Percentiles rank a stretch among this genome's conserved stretches.
Conservation (phyloP, 1,140 invertebrate species). For the Oncopodura yosiiana region DNA sequence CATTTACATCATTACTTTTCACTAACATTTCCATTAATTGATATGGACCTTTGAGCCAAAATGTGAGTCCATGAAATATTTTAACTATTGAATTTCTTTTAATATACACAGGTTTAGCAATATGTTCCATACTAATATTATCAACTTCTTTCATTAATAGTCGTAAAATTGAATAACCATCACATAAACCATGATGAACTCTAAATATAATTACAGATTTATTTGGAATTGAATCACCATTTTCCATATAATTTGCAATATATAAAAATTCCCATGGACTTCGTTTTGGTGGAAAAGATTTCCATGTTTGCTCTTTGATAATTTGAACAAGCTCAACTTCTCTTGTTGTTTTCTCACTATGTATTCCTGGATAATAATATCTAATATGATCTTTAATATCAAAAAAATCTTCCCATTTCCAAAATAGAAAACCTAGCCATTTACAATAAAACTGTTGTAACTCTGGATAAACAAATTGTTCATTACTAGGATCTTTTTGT, state of each 20-base stretch:
- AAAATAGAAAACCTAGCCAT: slow-evolving; percentile 29
- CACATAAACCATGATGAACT: slow-evolving; percentile 22
- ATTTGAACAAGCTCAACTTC: slow-evolving; percentile 1
- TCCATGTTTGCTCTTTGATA: slow-evolving; percentile 10
- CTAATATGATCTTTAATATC: slow-evolving; percentile 14
- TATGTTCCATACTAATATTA: slow-evolving; percentile 6
- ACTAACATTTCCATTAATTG: slow-evolving; percentile 18
- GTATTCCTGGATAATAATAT: slow-evolving; percentile 3
- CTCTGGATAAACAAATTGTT: slow-evolving; percentile 16
- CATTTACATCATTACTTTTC: slow-evolving; percentile 14
- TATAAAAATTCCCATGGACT: slow-evolving; percentile 27
- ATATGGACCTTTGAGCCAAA: slow-evolving; percentile 15
- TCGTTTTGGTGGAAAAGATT: not conserved
- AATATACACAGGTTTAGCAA: slow-evolving; percentile 9
- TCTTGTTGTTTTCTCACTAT: not conserved
- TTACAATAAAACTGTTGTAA: slow-evolving; percentile 21
- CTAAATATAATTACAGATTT: slow-evolving; percentile 16
- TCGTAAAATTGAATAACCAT: slow-evolving; percentile 22
- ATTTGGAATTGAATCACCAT: not conserved
- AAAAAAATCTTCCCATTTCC: slow-evolving; percentile 27
- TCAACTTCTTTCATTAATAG: slow-evolving; percentile 18
- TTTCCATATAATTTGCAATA: slow-evolving; percentile 9
- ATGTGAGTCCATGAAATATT: not conserved
- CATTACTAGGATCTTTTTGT: slow-evolving; percentile 6
- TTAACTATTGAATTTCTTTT: not conserved